Evolutionary conservation across 2,888 invertebrate species (phyloP).

Genomic region (Rhopalosiphum nymphaeae): DNA sequence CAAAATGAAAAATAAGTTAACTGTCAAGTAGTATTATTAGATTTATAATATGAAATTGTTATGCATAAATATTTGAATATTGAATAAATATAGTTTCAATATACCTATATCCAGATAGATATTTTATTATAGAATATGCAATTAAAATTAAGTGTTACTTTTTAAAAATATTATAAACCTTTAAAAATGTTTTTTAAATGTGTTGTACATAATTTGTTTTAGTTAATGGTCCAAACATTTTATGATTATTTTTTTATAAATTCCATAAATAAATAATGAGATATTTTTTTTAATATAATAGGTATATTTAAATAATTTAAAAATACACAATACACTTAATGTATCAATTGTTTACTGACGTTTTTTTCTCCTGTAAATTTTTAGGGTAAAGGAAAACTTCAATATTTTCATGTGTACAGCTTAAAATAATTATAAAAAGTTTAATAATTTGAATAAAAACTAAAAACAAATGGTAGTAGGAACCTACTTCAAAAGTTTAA

Average conservation of each 20-base stretch:
- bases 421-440: neutral
- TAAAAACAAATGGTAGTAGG: neutral
- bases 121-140: neutral
- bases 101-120: neutral
- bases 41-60: neutral
- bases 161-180: neutral
- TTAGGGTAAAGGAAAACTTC: neutral
- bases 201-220: neutral
- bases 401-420: neutral
- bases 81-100: neutral
- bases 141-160: neutral
- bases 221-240: neutral
- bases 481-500: slow-evolving; percentile 11
- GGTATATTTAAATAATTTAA: neutral
- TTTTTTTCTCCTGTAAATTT: neutral
- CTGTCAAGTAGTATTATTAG: neutral
- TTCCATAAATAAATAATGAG: neutral
- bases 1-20: neutral
- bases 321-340: neutral
- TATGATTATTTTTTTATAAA: neutral
- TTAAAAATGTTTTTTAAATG: neutral
- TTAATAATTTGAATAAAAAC: neutral
- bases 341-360: neutral
- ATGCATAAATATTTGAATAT: neutral
- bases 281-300: neutral